phyloP scores from a whole-genome alignment of 2,888 invertebrate species.

The Sussaba pulchella region DNA sequence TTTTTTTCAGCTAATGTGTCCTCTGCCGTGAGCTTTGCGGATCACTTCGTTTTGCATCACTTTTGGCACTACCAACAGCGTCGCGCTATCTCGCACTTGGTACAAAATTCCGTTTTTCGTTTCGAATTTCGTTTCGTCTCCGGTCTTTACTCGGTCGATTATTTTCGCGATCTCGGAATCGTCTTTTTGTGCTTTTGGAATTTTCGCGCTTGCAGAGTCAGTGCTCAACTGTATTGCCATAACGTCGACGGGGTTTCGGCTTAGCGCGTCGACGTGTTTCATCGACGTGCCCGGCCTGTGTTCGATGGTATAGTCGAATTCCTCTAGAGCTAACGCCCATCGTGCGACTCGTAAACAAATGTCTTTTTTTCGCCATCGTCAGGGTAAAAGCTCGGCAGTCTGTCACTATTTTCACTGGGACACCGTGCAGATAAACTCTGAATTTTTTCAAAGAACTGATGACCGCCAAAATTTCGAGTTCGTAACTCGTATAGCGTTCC shows the following conservation, averaged over 20 bases:
- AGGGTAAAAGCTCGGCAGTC: constrained; percentile 34
- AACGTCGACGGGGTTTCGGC: constrained; percentile 32
- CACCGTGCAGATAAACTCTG: constrained; percentile 10
- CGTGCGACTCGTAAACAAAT: constrained; percentile 4
- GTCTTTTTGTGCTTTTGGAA: constrained; percentile 32
- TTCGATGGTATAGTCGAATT: constrained; percentile 41
- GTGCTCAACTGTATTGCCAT: constrained; percentile 1
- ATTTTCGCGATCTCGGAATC: neutral
- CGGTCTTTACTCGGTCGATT: neutral
- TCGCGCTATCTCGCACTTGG: constrained; percentile 21
- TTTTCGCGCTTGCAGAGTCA: constrained; percentile 5
- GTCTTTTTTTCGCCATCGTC: constrained; percentile 50
- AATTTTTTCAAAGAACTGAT: constrained; percentile 30
- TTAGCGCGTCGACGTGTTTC: constrained; percentile 55
- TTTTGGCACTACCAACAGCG: constrained; percentile 76
- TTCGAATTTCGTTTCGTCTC: neutral
- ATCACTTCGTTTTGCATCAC: constrained; percentile 79
- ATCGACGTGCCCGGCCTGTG: constrained; percentile 34
- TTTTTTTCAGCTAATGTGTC: constrained; percentile 78
- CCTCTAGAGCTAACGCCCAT: constrained; percentile 18
- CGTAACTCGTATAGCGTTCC: constrained; percentile 30
- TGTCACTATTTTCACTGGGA: constrained; percentile 43
- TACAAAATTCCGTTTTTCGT: constrained; percentile 46
- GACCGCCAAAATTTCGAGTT: constrained; percentile 34
- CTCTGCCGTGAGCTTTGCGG: constrained; percentile 75